Percentiles rank a stretch among this genome's conserved stretches.
Conservation (phyloP, 2,888 invertebrate genomes). For the Encarsia formosa region DNA sequence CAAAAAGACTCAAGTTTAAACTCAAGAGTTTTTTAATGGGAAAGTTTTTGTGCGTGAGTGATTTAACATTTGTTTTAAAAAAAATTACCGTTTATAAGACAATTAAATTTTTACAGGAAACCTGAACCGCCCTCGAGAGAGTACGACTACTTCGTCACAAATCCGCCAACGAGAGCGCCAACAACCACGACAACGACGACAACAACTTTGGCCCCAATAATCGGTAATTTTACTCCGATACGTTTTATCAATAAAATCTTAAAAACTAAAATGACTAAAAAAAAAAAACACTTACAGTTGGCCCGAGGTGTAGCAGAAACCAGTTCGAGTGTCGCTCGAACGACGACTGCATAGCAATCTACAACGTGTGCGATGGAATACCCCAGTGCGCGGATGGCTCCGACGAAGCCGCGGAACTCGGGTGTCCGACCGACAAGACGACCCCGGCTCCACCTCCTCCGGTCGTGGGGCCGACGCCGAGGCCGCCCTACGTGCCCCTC, state of each 20-base stretch:
- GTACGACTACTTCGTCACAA: constrained; percentile 7
- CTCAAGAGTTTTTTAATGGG: too few species aligned
- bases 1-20: too few species aligned
- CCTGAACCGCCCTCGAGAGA: constrained; percentile 11
- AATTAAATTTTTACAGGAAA: constrained; percentile 19
- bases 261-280: not conserved
- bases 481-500: constrained; percentile 24
- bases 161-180: not conserved
- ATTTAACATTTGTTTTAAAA: too few species aligned
- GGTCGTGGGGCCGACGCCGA: not conserved
- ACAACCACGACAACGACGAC: not conserved
- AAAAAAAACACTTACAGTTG: not conserved
- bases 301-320: constrained; percentile 67
- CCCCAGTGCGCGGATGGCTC: constrained; percentile 88
- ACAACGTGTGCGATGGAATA: constrained; percentile 93
- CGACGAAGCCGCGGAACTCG: constrained; percentile 83
- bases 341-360: constrained; percentile 89
- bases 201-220: not conserved
- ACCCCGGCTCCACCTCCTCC: constrained; percentile 33
- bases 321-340: constrained; percentile 84
- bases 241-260: too few species aligned
- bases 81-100: too few species aligned
- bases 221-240: too few species aligned
- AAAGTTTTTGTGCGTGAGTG: too few species aligned
- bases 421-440: constrained; percentile 61